Conservation (phyloP, 2,113 vertebrate species). For the Lagopus leucura region DNA sequence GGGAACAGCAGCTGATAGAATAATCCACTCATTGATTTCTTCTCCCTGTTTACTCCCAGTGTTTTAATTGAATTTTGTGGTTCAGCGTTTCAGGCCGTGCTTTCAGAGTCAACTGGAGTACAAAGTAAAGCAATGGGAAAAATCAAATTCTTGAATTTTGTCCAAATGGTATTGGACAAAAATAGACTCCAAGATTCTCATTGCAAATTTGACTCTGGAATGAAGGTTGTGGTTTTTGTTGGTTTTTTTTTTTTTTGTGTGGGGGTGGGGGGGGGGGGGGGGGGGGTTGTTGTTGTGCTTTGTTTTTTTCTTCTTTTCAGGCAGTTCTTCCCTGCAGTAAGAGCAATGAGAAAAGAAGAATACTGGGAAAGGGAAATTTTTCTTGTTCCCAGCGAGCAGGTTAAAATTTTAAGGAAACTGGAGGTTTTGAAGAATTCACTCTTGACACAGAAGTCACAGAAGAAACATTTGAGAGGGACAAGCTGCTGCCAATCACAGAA, state of each 20-base stretch:
- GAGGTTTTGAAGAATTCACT: constrained; percentile 16
- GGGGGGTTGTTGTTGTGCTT: not conserved
- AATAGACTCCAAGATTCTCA: constrained; percentile 84
- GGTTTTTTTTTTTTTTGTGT: constrained; percentile 13
- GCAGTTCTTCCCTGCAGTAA: constrained; percentile 69
- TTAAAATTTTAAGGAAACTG: constrained; percentile 65
- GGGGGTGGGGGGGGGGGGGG: no score
- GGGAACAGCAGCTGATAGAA: constrained; percentile 47
- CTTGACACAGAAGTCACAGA: constrained; percentile 57
- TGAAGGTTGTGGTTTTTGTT: constrained; percentile 66
- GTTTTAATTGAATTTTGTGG: constrained; percentile 76
- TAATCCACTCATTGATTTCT: constrained; percentile 64
- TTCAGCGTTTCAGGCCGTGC: constrained; percentile 72
- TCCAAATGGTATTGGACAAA: constrained; percentile 82
- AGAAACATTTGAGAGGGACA: not conserved
- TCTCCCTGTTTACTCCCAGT: constrained; percentile 61
- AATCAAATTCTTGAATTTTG: constrained; percentile 84
- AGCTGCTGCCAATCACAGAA: constrained; percentile 22
- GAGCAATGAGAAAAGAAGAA: constrained; percentile 68
- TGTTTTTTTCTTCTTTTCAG: constrained; percentile 65
- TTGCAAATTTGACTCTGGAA: constrained; percentile 82
- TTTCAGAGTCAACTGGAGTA: constrained; percentile 76
- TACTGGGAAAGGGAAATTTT: constrained; percentile 77
- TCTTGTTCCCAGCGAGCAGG: constrained; percentile 78
- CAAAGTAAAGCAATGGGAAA: constrained; percentile 77